Percentiles rank a stretch among this genome's conserved stretches.
phyloP scores from a whole-genome alignment of 2,113 vertebrate species.

The Crotalus viridis region DNA sequence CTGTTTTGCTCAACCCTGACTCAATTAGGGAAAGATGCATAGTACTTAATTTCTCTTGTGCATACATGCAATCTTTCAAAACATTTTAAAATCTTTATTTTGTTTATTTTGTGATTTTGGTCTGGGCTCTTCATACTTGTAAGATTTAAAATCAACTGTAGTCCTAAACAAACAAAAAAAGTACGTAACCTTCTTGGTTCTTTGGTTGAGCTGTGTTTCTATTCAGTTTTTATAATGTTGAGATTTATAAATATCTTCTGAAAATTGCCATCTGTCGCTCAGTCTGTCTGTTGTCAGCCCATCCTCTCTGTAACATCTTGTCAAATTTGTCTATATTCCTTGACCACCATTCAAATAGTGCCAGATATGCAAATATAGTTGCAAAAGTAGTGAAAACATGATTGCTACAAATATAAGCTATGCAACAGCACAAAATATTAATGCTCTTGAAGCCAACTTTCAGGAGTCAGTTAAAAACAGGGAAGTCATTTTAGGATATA shows the following conservation, averaged over 20 bases:
- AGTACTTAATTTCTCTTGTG: neutral
- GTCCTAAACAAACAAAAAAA: neutral
- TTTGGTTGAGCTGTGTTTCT: neutral
- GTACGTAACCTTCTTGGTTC: neutral
- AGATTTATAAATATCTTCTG: constrained; percentile 24
- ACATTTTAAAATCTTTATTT: neutral
- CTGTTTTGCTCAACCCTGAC: neutral
- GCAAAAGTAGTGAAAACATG: constrained; percentile 5
- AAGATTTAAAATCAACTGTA: neutral
- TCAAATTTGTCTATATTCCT: constrained; percentile 32
- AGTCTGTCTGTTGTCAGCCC: constrained; percentile 31
- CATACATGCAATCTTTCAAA: neutral
- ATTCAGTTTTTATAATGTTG: neutral
- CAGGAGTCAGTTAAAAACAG: neutral
- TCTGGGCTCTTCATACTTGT: neutral
- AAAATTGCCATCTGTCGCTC: constrained; percentile 48
- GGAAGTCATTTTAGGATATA: neutral
- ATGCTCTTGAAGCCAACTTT: neutral
- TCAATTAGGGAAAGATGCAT: neutral
- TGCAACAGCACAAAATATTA: neutral
- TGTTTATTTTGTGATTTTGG: neutral
- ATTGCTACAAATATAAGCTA: neutral
- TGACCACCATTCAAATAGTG: constrained; percentile 28
- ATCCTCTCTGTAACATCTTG: constrained; percentile 20
- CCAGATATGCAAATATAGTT: constrained; percentile 31